Conservation (phyloP, 2,797 vertebrate species). For the Bovichtus variegatus region DNA sequence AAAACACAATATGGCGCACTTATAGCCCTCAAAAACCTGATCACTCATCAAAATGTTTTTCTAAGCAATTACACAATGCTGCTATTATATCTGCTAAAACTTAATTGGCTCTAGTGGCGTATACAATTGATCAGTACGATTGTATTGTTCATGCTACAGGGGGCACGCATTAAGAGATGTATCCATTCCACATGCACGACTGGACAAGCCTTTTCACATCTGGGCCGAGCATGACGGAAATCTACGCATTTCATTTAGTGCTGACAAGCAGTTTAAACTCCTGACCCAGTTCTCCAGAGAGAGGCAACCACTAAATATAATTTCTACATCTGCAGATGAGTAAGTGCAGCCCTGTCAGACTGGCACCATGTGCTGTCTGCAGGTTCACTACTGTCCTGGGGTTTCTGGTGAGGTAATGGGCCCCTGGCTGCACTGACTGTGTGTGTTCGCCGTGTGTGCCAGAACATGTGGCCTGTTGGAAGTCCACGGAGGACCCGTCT, state of each 20-base stretch:
- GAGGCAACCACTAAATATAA: constrained; percentile 23
- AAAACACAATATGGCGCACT: constrained; percentile 70
- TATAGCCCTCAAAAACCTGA: constrained; percentile 53
- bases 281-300: constrained; percentile 33
- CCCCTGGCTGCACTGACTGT: constrained; percentile 55
- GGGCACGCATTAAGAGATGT: constrained; percentile 36
- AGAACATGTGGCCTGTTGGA: constrained; percentile 69
- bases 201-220: constrained; percentile 42
- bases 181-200: constrained; percentile 46
- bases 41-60: constrained; percentile 74
- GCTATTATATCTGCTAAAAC: constrained; percentile 57
- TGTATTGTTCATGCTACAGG: constrained; percentile 42
- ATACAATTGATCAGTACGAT: constrained; percentile 63
- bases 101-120: constrained; percentile 72
- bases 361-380: constrained; percentile 46
- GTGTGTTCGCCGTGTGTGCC: constrained; percentile 44
- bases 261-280: constrained; percentile 45
- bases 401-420: constrained; percentile 66
- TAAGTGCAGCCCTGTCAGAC: constrained; percentile 47
- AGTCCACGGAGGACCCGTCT: constrained; percentile 45
- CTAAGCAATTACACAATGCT: constrained; percentile 68
- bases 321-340: constrained; percentile 49
- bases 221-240: constrained; percentile 21
- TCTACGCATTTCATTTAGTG: constrained; percentile 34
- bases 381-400: constrained; percentile 54